Evolutionary conservation across 1,140 invertebrate genomes (phyloP), one percentile per base, ranked within the genome.

Genomic region (Drosophila parvula): DNA sequence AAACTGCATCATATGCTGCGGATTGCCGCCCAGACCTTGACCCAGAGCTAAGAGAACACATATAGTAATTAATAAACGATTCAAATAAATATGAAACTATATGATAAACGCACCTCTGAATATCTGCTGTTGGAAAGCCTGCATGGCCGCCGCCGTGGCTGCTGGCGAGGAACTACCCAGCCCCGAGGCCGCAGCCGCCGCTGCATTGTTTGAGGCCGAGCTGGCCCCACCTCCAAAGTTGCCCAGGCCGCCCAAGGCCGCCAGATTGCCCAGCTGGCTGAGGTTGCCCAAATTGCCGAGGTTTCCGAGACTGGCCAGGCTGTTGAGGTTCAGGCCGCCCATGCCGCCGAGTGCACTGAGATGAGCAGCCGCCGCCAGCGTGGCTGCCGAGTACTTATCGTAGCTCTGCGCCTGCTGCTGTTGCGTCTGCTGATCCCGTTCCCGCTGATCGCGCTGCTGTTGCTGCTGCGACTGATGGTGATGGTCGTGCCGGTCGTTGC

Each of bases 1-100:
- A 91, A 97, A 97, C 62, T 96, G 96, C 91, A 97, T 94, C 94
- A 97, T 95, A 78, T 97, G 96, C 45, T 96, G 96, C 43, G 96
- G 94, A 70, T 93, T 91, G 94, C 93, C 74, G 9, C 86, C 90
- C 55, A 91, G 50, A 47, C 90, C 90, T 65, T 91, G 90, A 9
- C 90, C 90, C 47, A 91, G 53, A 55, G 84, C 91, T 92, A 30
- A 5, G 47, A 9, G 3, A 3, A 56, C 9, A 4, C 40, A 10
- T 0, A n/a, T 0, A n/a, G 6, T 11, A 14, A 38, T 38, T 9
- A 30, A n/a, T 50, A 14, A 41, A 44, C 28, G 36, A 32, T 32
- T 11, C 41, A 8, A n/a, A 16, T 32, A 45, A 8, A 32, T 5
- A 4, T 18, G 7, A 9, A 57, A 2, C 12, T 0, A 22, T 0